A percentile compares a stretch with the other conserved stretches of the same genome.
phyloP scores from a whole-genome alignment of 2,797 vertebrate genomes.

The Sebastes diaconus region DNA sequence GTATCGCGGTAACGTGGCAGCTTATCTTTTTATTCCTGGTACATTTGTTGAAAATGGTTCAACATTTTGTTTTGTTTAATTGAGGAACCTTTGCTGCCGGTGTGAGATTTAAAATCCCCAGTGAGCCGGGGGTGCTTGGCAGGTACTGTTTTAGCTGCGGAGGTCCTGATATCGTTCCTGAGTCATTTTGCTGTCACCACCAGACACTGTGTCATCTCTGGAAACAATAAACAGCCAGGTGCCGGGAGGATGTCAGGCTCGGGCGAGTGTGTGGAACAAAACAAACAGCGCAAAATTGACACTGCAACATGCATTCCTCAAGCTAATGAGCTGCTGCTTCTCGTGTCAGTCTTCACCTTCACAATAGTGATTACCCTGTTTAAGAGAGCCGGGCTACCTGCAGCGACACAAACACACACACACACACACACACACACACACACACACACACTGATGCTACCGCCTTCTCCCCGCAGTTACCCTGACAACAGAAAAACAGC shows the following conservation, averaged over 20 bases:
- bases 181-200: slow-evolving; percentile 25
- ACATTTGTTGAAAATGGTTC: rapidly evolving
- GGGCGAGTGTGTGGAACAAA: slow-evolving; percentile 28
- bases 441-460: background rate
- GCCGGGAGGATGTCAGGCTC: slow-evolving; percentile 28
- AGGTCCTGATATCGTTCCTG: background rate
- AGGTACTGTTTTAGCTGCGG: background rate
- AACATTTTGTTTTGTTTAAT: background rate
- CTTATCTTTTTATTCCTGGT: too few species aligned
- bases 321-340: slow-evolving; percentile 61
- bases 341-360: slow-evolving; percentile 47
- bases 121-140: background rate
- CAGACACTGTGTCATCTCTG: slow-evolving; percentile 24
- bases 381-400: slow-evolving; percentile 35
- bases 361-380: slow-evolving; percentile 36
- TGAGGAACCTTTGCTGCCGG: background rate
- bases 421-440: background rate
- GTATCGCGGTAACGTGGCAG: too few species aligned
- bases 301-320: slow-evolving; percentile 25
- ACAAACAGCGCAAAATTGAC: slow-evolving; percentile 45
- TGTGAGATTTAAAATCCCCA: background rate
- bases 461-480: slow-evolving; percentile 58
- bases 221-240: slow-evolving; percentile 48
- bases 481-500: slow-evolving; percentile 72
- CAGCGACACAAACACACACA: slow-evolving; percentile 2